These are phyloP conservation scores for Xenus cinereus DNA, from an alignment of 2,113 vertebrate genomes.

Conservation along the genomic window DNA sequence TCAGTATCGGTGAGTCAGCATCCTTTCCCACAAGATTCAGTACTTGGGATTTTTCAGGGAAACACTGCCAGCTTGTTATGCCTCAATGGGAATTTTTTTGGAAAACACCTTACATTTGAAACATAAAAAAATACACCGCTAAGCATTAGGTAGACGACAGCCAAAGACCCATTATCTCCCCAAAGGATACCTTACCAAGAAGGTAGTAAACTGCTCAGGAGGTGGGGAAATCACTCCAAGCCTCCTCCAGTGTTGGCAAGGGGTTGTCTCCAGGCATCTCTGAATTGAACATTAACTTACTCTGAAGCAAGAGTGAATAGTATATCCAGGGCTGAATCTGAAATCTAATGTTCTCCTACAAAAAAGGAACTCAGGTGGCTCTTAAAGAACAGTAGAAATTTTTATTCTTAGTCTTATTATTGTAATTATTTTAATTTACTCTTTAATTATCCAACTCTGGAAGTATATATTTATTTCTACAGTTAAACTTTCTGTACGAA, in stretches of 20 bases:
- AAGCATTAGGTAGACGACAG: neutral
- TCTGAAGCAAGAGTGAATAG: neutral
- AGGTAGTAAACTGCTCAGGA: neutral
- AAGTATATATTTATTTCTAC: neutral
- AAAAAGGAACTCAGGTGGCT: neutral
- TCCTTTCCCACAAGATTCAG: constrained; percentile 28
- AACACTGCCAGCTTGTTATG: constrained; percentile 31
- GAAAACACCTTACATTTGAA: constrained; percentile 59
- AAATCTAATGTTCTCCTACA: neutral
- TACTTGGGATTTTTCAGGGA: constrained; percentile 53
- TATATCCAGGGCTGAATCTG: neutral
- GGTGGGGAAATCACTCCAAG: neutral
- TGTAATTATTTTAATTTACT: neutral
- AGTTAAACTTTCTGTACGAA: neutral
- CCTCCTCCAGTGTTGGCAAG: neutral
- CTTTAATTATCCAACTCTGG: neutral
- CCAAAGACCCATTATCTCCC: neutral
- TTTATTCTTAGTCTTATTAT: neutral
- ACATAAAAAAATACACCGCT: neutral
- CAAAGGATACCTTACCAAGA: neutral
- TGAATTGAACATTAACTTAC: constrained; percentile 9
- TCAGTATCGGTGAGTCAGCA: constrained; percentile 32
- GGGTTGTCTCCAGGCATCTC: neutral
- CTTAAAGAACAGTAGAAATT: neutral
- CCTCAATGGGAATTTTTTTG: constrained; percentile 28